Percentiles rank a stretch among this genome's conserved stretches.
phyloP scores from a whole-genome alignment of 2,888 invertebrate genomes.

The Harpagoxenus sublaevis region DNA sequence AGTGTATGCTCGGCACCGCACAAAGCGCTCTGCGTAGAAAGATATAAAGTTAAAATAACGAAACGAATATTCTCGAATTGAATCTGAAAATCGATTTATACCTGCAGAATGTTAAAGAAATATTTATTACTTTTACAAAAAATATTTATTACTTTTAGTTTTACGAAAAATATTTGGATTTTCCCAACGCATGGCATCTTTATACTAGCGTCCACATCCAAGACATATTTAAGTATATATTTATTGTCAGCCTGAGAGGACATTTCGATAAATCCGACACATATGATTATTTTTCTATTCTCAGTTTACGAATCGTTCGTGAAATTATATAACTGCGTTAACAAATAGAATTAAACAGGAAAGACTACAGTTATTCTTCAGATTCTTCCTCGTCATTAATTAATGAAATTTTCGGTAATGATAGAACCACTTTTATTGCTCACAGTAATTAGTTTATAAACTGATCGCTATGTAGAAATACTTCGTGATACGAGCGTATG shows the following conservation, averaged over 20 bases:
- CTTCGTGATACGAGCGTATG: background rate
- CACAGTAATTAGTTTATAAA: background rate
- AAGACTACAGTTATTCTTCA: background rate
- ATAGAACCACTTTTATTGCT: background rate
- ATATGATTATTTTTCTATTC: background rate
- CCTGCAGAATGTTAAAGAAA: background rate
- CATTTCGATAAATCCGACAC: background rate
- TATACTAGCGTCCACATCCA: no score
- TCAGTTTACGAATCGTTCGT: background rate
- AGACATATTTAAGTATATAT: background rate
- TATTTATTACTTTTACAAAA: background rate
- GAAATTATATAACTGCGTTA: background rate
- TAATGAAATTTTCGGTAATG: background rate
- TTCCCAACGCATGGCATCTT: background rate
- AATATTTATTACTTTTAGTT: background rate
- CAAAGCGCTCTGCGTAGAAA: constrained; percentile 17
- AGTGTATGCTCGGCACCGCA: background rate
- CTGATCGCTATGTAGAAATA: background rate
- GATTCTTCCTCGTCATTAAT: background rate
- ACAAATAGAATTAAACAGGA: background rate
- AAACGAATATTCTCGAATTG: constrained; percentile 13
- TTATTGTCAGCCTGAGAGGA: background rate
- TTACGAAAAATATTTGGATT: background rate
- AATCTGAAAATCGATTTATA: constrained; percentile 35
- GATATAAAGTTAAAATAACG: constrained; percentile 20